A percentile compares a stretch with the other conserved stretches of the same genome.
These are phyloP conservation scores for Drosophila leonis DNA, from an alignment of 2,888 invertebrate genomes.

Conservation along the genomic window DNA sequence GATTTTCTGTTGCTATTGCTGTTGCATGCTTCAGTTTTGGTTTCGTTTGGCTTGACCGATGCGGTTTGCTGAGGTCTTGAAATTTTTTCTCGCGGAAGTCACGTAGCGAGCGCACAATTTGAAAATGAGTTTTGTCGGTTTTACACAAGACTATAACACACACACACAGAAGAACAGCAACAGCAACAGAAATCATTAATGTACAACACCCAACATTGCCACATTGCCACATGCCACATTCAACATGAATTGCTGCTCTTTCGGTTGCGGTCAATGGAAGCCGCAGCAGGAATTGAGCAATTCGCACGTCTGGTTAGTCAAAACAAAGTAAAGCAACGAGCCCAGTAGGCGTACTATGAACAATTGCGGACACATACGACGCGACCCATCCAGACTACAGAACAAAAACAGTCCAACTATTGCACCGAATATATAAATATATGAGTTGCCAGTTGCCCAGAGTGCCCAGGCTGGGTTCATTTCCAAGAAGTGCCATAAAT, in stretches of 20 bases:
- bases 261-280: slow-evolving; percentile 76
- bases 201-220: slow-evolving; percentile 46
- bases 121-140: slow-evolving; percentile 81
- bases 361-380: slow-evolving; percentile 45
- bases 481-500: slow-evolving; percentile 77
- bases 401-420: slow-evolving; percentile 59
- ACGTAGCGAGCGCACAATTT: slow-evolving; percentile 77
- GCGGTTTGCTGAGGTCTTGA: slow-evolving; percentile 14
- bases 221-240: slow-evolving; percentile 48
- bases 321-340: slow-evolving; percentile 74
- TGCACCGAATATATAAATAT: slow-evolving; percentile 29
- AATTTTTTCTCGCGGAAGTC: slow-evolving; percentile 73
- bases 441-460: slow-evolving; percentile 4
- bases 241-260: slow-evolving; percentile 40
- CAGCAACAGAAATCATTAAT: slow-evolving; percentile 58
- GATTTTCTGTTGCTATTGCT: background rate
- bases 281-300: slow-evolving; percentile 76
- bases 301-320: slow-evolving; percentile 75
- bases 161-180: slow-evolving; percentile 17
- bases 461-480: slow-evolving; percentile 26
- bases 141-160: slow-evolving; percentile 61
- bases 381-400: slow-evolving; percentile 32
- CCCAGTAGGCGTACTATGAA: slow-evolving; percentile 50
- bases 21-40: slow-evolving; percentile 18
- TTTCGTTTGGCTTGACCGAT: slow-evolving; percentile 25